phyloP scores from a whole-genome alignment of 2,113 vertebrate genomes.

The Ondatra zibethicus region DNA sequence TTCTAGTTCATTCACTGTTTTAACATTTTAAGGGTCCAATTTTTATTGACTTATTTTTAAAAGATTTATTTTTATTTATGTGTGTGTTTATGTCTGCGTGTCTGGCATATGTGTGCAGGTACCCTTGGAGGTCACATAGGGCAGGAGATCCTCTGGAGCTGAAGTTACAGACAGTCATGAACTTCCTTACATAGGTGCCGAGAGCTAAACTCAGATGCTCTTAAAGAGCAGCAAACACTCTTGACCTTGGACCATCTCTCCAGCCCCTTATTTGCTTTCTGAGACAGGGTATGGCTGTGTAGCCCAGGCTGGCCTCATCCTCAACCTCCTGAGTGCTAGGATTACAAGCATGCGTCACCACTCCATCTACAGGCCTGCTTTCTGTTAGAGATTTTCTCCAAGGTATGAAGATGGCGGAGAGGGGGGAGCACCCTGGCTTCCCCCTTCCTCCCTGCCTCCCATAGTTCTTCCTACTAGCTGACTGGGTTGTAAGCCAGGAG shows the following conservation, averaged over 20 bases:
- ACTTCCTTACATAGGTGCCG: not conserved
- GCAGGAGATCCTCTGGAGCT: too few relatives aligned
- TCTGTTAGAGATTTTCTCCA: not conserved
- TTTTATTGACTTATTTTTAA: not conserved
- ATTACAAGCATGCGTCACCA: not conserved
- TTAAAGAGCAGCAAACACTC: not conserved
- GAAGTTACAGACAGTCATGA: not conserved
- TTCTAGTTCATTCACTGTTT: constrained; percentile 16
- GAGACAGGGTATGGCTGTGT: not conserved
- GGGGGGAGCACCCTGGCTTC: not conserved
- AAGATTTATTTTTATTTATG: not conserved
- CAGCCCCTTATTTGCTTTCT: not conserved
- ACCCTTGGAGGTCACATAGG: not conserved
- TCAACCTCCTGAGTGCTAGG: not conserved
- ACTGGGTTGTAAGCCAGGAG: not conserved
- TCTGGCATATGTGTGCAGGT: not conserved
- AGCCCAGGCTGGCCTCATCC: not conserved
- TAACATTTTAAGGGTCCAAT: not conserved
- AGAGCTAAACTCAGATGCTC: not conserved
- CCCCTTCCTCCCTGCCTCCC: not conserved
- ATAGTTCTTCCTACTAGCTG: not conserved
- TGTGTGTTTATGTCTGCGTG: not conserved
- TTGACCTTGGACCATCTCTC: too few relatives aligned
- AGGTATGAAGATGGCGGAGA: not conserved
- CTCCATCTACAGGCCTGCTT: not conserved